Conservation (phyloP, 2,888 invertebrate species). For the Thyatira batis region DNA sequence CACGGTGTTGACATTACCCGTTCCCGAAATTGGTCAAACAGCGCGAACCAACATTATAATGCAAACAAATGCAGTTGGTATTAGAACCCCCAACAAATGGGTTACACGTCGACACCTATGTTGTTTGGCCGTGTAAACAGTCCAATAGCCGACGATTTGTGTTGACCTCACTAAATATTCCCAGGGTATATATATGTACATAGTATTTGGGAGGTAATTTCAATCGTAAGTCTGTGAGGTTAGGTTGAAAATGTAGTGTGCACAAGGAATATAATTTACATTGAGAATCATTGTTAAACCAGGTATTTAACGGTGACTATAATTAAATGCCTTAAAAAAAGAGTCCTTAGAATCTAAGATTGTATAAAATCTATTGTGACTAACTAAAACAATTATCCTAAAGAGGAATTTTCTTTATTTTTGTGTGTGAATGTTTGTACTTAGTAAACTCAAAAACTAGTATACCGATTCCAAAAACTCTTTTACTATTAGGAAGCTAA, state of each 20-base stretch:
- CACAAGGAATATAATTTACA: too few species aligned
- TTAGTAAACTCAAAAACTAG: too few species aligned
- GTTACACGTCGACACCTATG: slow-evolving; percentile 67
- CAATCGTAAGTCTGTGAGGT: background rate
- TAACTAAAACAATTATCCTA: background rate
- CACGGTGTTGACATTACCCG: slow-evolving; percentile 54
- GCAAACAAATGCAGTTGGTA: slow-evolving; percentile 49
- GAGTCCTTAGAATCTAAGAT: too few species aligned
- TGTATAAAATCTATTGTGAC: too few species aligned
- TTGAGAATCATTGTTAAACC: too few species aligned
- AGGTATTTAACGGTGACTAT: too few species aligned
- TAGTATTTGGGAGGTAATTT: background rate
- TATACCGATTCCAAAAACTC: too few species aligned
- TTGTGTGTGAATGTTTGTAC: too few species aligned
- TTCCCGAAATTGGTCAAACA: slow-evolving; percentile 47
- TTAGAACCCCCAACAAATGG: slow-evolving; percentile 48
- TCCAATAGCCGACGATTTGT: slow-evolving; percentile 35
- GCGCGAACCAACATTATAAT: slow-evolving; percentile 30
- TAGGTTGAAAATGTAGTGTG: background rate
- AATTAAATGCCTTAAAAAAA: too few species aligned
- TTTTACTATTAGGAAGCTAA: too few species aligned
- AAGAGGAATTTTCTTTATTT: background rate
- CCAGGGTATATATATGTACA: slow-evolving; percentile 43
- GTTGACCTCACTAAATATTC: slow-evolving; percentile 61
- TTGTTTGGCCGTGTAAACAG: slow-evolving; percentile 59